A percentile compares a stretch with the other conserved stretches of the same genome.
Conservation (phyloP, 2,888 invertebrate species). For the Cataglyphis rosenhaueri region DNA sequence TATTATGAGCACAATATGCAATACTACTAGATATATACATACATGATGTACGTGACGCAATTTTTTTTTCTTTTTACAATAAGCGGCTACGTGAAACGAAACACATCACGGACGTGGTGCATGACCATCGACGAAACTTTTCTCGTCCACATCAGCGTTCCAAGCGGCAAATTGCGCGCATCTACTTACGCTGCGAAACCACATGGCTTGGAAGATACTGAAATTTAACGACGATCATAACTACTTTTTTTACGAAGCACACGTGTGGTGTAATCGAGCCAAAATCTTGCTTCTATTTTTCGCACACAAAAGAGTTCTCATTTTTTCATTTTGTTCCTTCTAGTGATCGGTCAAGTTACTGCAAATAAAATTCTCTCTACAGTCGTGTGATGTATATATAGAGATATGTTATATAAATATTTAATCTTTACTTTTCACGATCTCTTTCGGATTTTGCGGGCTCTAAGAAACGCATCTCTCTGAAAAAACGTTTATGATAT, state of each 20-base stretch:
- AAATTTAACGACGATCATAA: constrained; percentile 16
- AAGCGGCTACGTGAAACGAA: not conserved
- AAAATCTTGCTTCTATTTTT: not conserved
- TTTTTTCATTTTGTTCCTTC: not conserved
- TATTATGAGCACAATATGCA: not conserved
- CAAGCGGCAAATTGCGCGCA: constrained; percentile 14
- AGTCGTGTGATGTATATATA: too few relatives aligned
- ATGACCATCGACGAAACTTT: constrained; percentile 26
- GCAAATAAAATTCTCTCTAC: not conserved
- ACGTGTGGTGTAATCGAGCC: not conserved
- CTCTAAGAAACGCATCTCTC: not conserved
- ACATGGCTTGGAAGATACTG: constrained; percentile 12
- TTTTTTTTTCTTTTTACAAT: constrained; percentile 38
- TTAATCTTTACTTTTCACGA: not conserved
- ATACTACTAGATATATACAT: not conserved
- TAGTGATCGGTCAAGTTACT: not conserved
- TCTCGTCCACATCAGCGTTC: constrained; percentile 12
- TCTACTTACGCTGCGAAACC: not conserved
- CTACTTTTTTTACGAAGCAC: not conserved
- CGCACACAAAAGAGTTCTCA: not conserved
- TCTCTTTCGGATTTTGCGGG: too few relatives aligned
- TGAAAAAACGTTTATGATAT: not conserved
- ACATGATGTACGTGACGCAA: not conserved
- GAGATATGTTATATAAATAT: not conserved
- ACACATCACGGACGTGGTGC: not conserved